Base-by-base conservation (phyloP, 2,797 vertebrate genomes). In the Scomberomorus guttatus region DNA sequence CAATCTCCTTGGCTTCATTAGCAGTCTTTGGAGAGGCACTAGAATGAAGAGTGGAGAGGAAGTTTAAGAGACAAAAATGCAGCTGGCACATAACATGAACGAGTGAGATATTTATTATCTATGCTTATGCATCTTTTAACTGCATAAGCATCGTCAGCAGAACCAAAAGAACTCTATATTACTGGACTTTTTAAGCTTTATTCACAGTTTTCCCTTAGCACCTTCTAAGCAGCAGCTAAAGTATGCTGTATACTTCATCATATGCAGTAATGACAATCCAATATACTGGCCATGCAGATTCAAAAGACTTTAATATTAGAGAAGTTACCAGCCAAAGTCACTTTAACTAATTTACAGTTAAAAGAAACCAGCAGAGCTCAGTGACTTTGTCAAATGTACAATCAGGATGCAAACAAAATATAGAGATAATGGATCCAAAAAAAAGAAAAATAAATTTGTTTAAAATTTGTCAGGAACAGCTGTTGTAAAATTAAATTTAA, bases 1-100 rank as follows among this genome's bases (percentile, higher is more conserved):
- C 77, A 59, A 76, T 84, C 5, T 24, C 18, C 6, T 20, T 74
- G 75, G 15, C 3, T 37, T 76, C 15, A 68, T 63, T 34, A 27
- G 46, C 51, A 68, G 52, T 55, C 9, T 60, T 54, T 46, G 24
- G 10, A 52, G 24, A 72, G 29, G 79, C n/a, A 44, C 18, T 54
- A 25, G 29, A 79, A 65, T 22, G n/a, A 44, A 0, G 0, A 56
- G 17, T 3, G 0, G 27, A 11, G 7, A 22, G 15, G 39, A 5
- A 52, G 13, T 25, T n/a, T 39, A 57, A 58, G 29, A 25, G n/a
- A 57, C 24, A 10, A 42, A 42, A 42, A 42, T n/a, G 34, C 51
- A 72, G 25, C 17, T 17, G 15, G 0, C 12, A 24, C 10, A 24
- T 67, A 27, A 68, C 1, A 2, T 22, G 27, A 57, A 54, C 5